These are phyloP conservation scores for Steinernema hermaphroditum DNA, from an alignment of 2,888 invertebrate species.

Conservation along the genomic window DNA sequence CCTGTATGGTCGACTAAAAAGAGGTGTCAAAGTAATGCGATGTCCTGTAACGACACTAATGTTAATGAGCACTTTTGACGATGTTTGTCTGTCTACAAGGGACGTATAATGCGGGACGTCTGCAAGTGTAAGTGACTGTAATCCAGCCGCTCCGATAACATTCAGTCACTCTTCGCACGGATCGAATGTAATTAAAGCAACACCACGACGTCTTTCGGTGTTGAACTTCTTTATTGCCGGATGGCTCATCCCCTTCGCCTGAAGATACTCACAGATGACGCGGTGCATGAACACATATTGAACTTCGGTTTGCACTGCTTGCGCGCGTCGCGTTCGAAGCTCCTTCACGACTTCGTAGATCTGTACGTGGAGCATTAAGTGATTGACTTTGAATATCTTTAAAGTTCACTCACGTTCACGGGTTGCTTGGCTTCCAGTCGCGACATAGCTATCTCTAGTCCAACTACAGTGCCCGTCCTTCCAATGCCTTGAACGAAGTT, in stretches of 20 bases:
- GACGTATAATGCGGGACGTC: no score
- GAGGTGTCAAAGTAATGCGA: no score
- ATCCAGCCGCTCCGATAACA: no score
- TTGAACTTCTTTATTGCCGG: background rate
- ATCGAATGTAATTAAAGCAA: no score
- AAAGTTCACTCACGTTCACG: slow-evolving; percentile 12
- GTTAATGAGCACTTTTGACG: no score
- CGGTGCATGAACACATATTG: slow-evolving; percentile 39
- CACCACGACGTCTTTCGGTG: no score
- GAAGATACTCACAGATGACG: slow-evolving; percentile 34
- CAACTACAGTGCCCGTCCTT: slow-evolving; percentile 34
- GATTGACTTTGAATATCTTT: background rate
- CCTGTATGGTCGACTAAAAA: no score
- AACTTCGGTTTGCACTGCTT: slow-evolving; percentile 32
- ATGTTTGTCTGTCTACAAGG: no score
- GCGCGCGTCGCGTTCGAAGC: slow-evolving; percentile 34
- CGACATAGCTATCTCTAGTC: slow-evolving; percentile 22
- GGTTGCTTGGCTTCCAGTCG: slow-evolving; percentile 18
- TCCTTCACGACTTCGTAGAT: slow-evolving; percentile 33
- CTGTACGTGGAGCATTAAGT: background rate
- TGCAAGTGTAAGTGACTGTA: no score
- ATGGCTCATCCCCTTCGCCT: slow-evolving; percentile 30
- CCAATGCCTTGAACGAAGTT: slow-evolving; percentile 33
- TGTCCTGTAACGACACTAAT: no score
- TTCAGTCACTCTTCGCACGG: no score